Conservation (phyloP, 2,113 vertebrate species). For the Neogobius melanostomus region DNA sequence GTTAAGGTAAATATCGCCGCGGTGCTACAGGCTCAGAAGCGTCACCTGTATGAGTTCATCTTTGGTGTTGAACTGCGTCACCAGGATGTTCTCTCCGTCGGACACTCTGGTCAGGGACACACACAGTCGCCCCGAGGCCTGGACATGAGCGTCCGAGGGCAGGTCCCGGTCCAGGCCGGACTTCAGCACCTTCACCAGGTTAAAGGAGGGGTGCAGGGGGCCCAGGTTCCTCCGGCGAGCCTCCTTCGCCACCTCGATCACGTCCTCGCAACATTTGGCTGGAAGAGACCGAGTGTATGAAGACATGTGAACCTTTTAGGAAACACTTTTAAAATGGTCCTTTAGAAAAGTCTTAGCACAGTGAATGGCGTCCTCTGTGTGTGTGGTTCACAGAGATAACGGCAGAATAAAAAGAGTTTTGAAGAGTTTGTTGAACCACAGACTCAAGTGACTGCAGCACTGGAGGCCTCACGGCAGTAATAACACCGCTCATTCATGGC, state of each 20-base stretch:
- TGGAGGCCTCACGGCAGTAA: too few relatives aligned
- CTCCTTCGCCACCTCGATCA: conserved; percentile 74
- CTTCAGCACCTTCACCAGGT: conserved; percentile 77
- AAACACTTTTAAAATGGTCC: too few relatives aligned
- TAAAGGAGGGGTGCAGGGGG: conserved; percentile 86
- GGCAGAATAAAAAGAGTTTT: too few relatives aligned
- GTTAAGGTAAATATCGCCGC: too few relatives aligned
- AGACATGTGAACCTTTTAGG: too few relatives aligned
- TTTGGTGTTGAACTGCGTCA: conserved; percentile 88
- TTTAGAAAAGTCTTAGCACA: too few relatives aligned
- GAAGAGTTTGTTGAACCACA: too few relatives aligned
- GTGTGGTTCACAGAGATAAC: too few relatives aligned
- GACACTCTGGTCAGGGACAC: conserved; percentile 90
- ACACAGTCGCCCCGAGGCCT: conserved; percentile 75
- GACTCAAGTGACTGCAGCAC: too few relatives aligned
- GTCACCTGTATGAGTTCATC: conserved; percentile 90
- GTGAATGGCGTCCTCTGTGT: too few relatives aligned
- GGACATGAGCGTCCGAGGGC: conserved; percentile 79
- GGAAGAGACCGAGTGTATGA: background rate
- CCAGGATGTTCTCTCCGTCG: conserved; percentile 85
- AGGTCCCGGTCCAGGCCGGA: conserved; percentile 75
- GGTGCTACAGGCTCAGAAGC: too few relatives aligned
- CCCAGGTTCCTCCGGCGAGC: conserved; percentile 83
- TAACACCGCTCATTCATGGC: too few relatives aligned
- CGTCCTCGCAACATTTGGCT: conserved; percentile 72